Base-by-base conservation (phyloP, 2,113 vertebrate species). In the Catharus fuscescens region DNA sequence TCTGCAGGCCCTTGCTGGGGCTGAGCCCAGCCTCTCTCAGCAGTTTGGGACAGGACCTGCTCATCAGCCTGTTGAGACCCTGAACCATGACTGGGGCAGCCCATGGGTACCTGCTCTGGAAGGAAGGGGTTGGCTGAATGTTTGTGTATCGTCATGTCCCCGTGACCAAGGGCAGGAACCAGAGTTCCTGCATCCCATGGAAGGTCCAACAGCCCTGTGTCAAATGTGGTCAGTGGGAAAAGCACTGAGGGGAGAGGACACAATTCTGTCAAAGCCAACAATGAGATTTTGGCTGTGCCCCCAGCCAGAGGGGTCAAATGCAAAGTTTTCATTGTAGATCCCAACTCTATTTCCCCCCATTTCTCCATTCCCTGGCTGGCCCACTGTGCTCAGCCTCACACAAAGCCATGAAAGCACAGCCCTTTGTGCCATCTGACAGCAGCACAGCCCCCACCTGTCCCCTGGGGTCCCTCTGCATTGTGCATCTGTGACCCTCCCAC, bases 401-500 rank as follows among this genome's bases (percentile, higher is more conserved):
- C 54, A 85, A 93, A 84, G 77, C 20, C 69, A 70, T 52, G 67
- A 82, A 59, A 91, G 54, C 5, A 0, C 26, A 52, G 61, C 42
- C 74, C 74, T 95, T 78, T 83, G 88, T 86, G 61, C 36, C 67
- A 64, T 60, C 42, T 83, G 78, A 92, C 81, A 91, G 60, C 64
- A 90, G 31, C 53, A 60, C 34, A 48, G 79, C 31, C 25, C 42
- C 40, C 38, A 21, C 72, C 80, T 62, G 59, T 84, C 66, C 87
- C 71, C 2, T 1, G 6, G 67, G 86, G 18, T 11, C 62, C 34
- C 45, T 86, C 20, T 64, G 73, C 62, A 45, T 23, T 47, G 47
- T 47, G 45, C 47, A 48, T 24, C 47, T 48, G 66, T 62, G 56
- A 66, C 48, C 61, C 64, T 64, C 42, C 65, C 73, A 8, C 17